Evolutionary conservation across 2,797 vertebrate species (phyloP), one percentile per base, ranked within the genome.

Genomic region (Anguilla megastoma): DNA sequence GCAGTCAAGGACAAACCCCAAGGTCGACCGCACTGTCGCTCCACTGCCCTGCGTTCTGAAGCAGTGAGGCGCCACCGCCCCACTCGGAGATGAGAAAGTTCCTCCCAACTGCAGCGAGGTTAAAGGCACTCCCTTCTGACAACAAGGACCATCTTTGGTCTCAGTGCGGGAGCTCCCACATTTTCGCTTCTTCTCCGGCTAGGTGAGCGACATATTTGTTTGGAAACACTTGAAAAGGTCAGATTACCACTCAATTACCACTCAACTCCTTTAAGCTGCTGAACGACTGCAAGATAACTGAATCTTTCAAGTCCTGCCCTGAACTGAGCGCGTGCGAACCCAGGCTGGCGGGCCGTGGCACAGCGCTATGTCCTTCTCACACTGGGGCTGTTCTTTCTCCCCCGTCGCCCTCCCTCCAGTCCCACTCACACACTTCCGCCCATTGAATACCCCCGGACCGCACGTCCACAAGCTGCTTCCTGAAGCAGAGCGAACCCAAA

Each of bases 181-280:
- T 41, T 41, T 12, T 33, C 3, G 36, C 33, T 12, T 79, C 4
- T 21, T 79, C 30, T 79, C 30, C 27, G 0, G 63, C 5, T 33
- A 10, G 33, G 14, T 16, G 27, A 16, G n/a, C 48, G 89, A 74
- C 84, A 82, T 74, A 86, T 66, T 87, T 85, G 84, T 90, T 90
- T 89, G 86, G 84, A 90, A 90, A 91, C 88, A 48, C 74, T 84
- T 76, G 63, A 87, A 89, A 89, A 30, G 36, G 90, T 86, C 87
- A 85, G 87, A 89, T 91, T 88, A 91, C 86, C 36, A 41, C 36
- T 85, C 87, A 90, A 90, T 87, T 89, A 86, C 86, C 89, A 74
- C 24, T 84, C 85, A 89, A 87, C 86, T 86, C 60, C 87, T 85
- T 91, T 90, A 91, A 85, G 54, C 71, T 85, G 88, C 83, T 87